Base-by-base conservation (phyloP, 2,113 vertebrate genomes). In the Phalacrocorax carbo region DNA sequence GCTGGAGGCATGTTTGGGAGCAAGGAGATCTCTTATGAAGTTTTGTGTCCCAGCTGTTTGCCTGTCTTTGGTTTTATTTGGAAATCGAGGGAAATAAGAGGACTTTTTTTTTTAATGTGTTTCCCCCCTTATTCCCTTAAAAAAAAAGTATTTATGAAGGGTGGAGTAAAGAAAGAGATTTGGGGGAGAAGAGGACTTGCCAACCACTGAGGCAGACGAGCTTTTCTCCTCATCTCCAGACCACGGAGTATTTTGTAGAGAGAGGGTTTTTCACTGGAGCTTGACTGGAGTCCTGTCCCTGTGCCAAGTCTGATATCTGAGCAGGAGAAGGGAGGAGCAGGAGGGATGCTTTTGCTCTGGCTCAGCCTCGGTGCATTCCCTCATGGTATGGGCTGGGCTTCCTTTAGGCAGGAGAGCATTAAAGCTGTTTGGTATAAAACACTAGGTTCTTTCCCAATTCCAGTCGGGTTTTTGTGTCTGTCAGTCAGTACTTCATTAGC, bases 361-460 rank as follows among this genome's bases (percentile, higher is more conserved):
- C 95, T 95, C 88, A 88, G 76, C 48, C 46, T 88, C 68, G 80
- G n/a, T n/a, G 21, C 85, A 80, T 97, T 97, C 90, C 85, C 90
- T 95, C 86, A 83, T 0, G 8, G 72, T 60, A 64, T 68, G 88
- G 88, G 79, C 76, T 88, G 46, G 80, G 60, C 48, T 88, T 83
- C 44, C 71, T 86, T 66, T 44, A 93, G 62, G 32, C 82, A 88
- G 70, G 66, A 91, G 75, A 86, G 49, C 26, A 25, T 48, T 87
- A 85, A 87, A 82, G 38, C 71, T 85, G 29, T 77, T 90, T 70
- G 66, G 68, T 88, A 38, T 86, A 70, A 86, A 90, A 49, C 30
- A 85, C 34, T 51, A 72, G 42, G 27, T 30, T 44, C 19, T 73
- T 82, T 68, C 57, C 54, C 66, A 52, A 6, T 64, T 91, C 58